Evolutionary conservation across 23 tunicate species (phyloP).

Genomic region (Styela plicata): DNA sequence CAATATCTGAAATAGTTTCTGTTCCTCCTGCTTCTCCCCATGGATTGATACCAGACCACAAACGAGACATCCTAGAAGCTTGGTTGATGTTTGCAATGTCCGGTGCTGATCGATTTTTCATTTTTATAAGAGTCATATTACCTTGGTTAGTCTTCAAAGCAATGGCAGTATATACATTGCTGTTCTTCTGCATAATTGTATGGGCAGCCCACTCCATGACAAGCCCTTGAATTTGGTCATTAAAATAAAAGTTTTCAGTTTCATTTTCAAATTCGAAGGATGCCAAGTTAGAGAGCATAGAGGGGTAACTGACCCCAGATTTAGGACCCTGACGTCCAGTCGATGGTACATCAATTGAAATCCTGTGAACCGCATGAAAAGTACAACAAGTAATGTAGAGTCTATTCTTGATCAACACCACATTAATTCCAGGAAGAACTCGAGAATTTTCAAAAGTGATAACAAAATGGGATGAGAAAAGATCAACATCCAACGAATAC

Average conservation of each 20-base stretch:
- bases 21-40: slow-evolving; percentile 54
- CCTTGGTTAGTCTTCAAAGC: slow-evolving; percentile 35
- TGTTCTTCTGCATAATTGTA: neutral
- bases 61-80: slow-evolving; percentile 58
- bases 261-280: slow-evolving; percentile 23
- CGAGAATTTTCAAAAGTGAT: slow-evolving; percentile 54
- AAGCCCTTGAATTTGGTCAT: slow-evolving; percentile 30
- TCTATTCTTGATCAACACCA: slow-evolving; percentile 22
- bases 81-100: slow-evolving; percentile 34
- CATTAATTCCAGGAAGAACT: slow-evolving; percentile 65
- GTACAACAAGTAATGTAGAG: slow-evolving; percentile 60
- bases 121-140: slow-evolving; percentile 33
- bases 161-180: slow-evolving; percentile 19
- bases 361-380: slow-evolving; percentile 58
- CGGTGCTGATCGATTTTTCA: slow-evolving; percentile 41
- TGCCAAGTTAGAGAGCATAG: slow-evolving; percentile 34
- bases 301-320: slow-evolving; percentile 21
- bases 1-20: slow-evolving; percentile 41
- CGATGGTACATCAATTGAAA: slow-evolving; percentile 22
- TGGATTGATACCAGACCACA: slow-evolving; percentile 78
- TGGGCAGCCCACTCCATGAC: neutral
- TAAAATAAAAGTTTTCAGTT: slow-evolving; percentile 43
- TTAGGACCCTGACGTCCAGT: neutral
- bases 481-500: slow-evolving; percentile 41
- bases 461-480: slow-evolving; percentile 36